Percentiles rank a stretch among this genome's conserved stretches.
Evolutionary conservation across 2,888 invertebrate species (phyloP).

Genomic region (Campoletis raptor): DNA sequence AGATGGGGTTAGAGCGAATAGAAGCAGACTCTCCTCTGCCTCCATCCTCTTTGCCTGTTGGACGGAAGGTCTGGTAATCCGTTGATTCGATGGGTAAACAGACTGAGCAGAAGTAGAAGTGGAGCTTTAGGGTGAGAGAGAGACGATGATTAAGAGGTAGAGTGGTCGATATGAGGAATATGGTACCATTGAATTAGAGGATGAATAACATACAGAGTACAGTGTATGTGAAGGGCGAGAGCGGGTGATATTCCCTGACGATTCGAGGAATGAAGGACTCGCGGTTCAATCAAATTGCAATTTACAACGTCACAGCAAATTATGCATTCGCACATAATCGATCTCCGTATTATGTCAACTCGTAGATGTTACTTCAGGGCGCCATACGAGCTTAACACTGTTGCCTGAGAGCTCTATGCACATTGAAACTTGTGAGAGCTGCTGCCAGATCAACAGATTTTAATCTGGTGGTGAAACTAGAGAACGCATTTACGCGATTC

Average conservation of each 20-base stretch:
- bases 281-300: slow-evolving; percentile 60
- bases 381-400: not conserved
- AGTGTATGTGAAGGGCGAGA: slow-evolving; percentile 13
- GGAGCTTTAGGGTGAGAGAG: slow-evolving; percentile 52
- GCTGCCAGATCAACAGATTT: slow-evolving; percentile 9
- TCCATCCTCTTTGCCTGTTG: slow-evolving; percentile 24
- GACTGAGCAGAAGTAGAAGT: slow-evolving; percentile 74
- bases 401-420: slow-evolving; percentile 9
- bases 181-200: slow-evolving; percentile 22
- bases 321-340: slow-evolving; percentile 71
- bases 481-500: not conserved
- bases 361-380: not conserved
- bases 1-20: slow-evolving; percentile 60
- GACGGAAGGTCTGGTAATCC: slow-evolving; percentile 78
- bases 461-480: not conserved
- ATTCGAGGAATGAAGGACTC: slow-evolving; percentile 40
- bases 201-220: slow-evolving; percentile 15
- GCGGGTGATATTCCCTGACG: slow-evolving; percentile 22
- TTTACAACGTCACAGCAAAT: slow-evolving; percentile 68
- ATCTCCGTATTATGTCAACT: slow-evolving; percentile 56
- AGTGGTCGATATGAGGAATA: slow-evolving; percentile 36
- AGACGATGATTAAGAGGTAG: slow-evolving; percentile 22
- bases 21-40: slow-evolving; percentile 33
- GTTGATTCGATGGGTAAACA: slow-evolving; percentile 82
- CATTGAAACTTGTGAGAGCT: slow-evolving; percentile 21